Base-by-base conservation (phyloP, 37 sponge, comb jelly and placozoan species). In the Ianthella basta region DNA sequence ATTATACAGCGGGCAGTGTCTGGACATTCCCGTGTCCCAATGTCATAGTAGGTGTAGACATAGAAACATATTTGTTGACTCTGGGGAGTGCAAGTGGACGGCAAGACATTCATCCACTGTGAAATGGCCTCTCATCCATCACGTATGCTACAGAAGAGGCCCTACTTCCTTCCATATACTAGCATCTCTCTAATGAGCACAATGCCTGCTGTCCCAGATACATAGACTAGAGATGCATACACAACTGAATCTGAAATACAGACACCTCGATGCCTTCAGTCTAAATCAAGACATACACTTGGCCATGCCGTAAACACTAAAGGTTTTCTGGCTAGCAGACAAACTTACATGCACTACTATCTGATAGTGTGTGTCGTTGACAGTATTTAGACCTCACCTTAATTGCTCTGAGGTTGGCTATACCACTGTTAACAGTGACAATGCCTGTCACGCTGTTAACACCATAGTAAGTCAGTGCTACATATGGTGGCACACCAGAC, bases 31-130 rank as follows among this genome's bases (percentile, higher is more conserved):
- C 14, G 3, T 3, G 64, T 61, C 10, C 25, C 25, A 75, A 75
- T 16, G 2, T 75, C 54, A 24, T 75, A 75, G 54, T 75, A 75
- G 1, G 78, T 75, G 78, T 75, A 75, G 3, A 75, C 23, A 41
- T 75, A 41, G 53, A 75, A 75, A 44, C 38, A 75, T 1, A 5
- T 39, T 0, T 13, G 37, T 1, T 4, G 16, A 23, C 54, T 3
- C 78, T 53, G 53, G 23, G 44, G 32, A 10, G 2, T 4, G 29
- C 4, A 61, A 27, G 64, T 61, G 10, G 10, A 61, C 25, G 10
- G 4, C 24, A 29, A 61, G 10, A 61, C 4, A 61, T 10, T 13
- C 24, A 61, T n/a, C 64, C 10, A 10, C 25, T 13, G 64, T 61
- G 27, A 12, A 57, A n/a, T n/a, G n/a, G n/a, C n/a, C n/a, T n/a